A percentile compares a stretch with the other conserved stretches of the same genome.
phyloP scores from a whole-genome alignment of 1,140 invertebrate genomes.

The Psilanteris sp. region DNA sequence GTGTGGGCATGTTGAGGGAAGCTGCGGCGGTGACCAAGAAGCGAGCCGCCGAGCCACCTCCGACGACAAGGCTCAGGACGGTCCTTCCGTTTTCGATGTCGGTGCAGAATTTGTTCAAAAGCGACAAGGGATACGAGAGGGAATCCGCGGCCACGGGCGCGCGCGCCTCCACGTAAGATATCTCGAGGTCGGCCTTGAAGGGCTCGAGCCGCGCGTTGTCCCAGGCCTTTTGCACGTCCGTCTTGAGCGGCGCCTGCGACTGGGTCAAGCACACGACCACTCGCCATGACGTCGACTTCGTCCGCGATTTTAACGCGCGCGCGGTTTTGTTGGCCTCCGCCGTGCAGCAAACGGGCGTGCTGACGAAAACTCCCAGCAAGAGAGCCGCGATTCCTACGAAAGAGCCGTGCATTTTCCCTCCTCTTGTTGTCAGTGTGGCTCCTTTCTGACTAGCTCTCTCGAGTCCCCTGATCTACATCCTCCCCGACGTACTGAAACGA shows the following conservation, averaged over 20 bases:
- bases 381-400: conserved; percentile 48
- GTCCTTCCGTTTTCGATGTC: conserved; percentile 74
- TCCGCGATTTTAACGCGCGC: conserved; percentile 46
- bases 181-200: conserved; percentile 72
- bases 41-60: conserved; percentile 75
- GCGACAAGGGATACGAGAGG: conserved; percentile 72
- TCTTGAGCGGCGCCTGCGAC: conserved; percentile 70
- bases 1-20: conserved; percentile 73
- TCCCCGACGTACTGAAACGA: conserved; percentile 41
- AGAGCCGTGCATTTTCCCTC: conserved; percentile 56
- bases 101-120: conserved; percentile 75
- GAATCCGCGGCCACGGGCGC: conserved; percentile 64
- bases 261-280: conserved; percentile 74
- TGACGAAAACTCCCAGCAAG: conserved; percentile 49
- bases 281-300: conserved; percentile 69
- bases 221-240: conserved; percentile 76
- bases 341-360: conserved; percentile 42
- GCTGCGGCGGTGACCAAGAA: conserved; percentile 76
- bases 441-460: conserved; percentile 39
- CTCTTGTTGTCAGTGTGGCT: conserved; percentile 48
- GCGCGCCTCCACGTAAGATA: conserved; percentile 74
- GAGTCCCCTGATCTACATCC: conserved; percentile 52
- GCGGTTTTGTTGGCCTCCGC: conserved; percentile 53
- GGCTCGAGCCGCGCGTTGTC: conserved; percentile 74
- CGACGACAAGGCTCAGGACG: conserved; percentile 73